Base-by-base conservation (phyloP, 2,888 invertebrate genomes). In the Noctua janthe region DNA sequence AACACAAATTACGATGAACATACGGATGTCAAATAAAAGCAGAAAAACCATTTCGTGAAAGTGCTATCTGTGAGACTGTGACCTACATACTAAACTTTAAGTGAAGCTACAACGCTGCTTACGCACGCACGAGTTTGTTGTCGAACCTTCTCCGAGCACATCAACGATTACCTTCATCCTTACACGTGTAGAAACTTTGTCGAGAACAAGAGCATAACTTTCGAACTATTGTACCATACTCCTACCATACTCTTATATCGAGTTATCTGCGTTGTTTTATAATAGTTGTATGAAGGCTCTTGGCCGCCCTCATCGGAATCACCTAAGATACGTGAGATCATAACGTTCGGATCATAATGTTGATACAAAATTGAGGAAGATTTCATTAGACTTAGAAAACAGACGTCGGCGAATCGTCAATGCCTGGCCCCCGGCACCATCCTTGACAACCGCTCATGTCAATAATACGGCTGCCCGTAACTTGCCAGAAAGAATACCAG, bases 31-130 rank as follows among this genome's bases (percentile, higher is more conserved):
- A 82, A 56, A 74, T 72, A 76, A 64, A 73, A 71, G 67, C 39
- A 74, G 29, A 75, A 39, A 76, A 54, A 78, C 56, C 29, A 56
- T 64, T 76, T 70, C 35, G 29, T 59, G 39, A 29, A 71, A 66
- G 73, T 67, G 56, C 59, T 71, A 64, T 64, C 39, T 39, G 39
- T 39, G 35, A 39, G 29, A 29, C 64, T 35, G 51, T 76, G 86
- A 84, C 87, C 87, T 78, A 84, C 62, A 74, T 86, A 43, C 35
- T 13, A 10, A 76, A 81, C 71, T 81, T 67, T 59, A 78, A 77
- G 76, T 84, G 56, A 76, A 71, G 29, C 54, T 73, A 51, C 59
- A 84, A 62, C 56, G 51, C 70, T 75, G 23, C n/a, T 43, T 62
- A 64, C 76, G 51, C 77, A 72, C 75, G 82, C 75, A 74, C 13